Percentiles rank a stretch among this genome's conserved stretches.
Evolutionary conservation across 2,888 invertebrate genomes (phyloP).

Genomic region (Lepas anatifera): DNA sequence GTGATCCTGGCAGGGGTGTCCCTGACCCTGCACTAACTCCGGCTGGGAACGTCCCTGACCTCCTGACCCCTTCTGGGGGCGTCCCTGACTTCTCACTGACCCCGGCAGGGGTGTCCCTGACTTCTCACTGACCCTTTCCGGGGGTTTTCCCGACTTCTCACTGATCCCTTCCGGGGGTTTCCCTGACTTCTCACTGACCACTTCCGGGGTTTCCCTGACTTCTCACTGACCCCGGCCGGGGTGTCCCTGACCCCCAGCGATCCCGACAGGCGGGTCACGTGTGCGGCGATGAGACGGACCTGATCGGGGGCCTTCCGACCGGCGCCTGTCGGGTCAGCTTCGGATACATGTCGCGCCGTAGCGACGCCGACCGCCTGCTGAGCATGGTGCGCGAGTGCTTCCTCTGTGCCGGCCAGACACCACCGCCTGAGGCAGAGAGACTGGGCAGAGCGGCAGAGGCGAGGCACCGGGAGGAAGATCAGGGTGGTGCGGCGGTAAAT

Average conservation of each 20-base stretch:
- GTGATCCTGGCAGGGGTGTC: no score
- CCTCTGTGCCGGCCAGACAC: slow-evolving; percentile 26
- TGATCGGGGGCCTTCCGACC: slow-evolving; percentile 75
- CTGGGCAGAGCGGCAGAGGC: slow-evolving; percentile 14
- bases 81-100: no score
- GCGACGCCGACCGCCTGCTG: slow-evolving; percentile 58
- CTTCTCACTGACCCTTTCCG: no score
- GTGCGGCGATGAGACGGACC: slow-evolving; percentile 77
- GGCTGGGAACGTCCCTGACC: no score
- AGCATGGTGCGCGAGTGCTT: slow-evolving; percentile 65
- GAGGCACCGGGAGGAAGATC: not conserved
- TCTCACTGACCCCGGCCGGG: not conserved
- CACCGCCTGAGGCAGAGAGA: not conserved
- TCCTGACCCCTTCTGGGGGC: no score
- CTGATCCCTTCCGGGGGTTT: no score
- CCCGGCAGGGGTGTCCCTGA: no score
- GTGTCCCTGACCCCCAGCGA: slow-evolving; percentile 20
- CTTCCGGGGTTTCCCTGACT: no score
- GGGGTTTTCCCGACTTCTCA: no score
- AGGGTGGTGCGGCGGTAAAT: no score
- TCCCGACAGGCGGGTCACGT: slow-evolving; percentile 71
- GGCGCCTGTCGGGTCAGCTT: slow-evolving; percentile 86
- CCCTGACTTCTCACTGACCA: no score
- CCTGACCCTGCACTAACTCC: no score
- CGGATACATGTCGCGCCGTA: slow-evolving; percentile 70